These are phyloP conservation scores for Rana temporaria DNA, from an alignment of 2,113 vertebrate species.

Conservation along the genomic window DNA sequence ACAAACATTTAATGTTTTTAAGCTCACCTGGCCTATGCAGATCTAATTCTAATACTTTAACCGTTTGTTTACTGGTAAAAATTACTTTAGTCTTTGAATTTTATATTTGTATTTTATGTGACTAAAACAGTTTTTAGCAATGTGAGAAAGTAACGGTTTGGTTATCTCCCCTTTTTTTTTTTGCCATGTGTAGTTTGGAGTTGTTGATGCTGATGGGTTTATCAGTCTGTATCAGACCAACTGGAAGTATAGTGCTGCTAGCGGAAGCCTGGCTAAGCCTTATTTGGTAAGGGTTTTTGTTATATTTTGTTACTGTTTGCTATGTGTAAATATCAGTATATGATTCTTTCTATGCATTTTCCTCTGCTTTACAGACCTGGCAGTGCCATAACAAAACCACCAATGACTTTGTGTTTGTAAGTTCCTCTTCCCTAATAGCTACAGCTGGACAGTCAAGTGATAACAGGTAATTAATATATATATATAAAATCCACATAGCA, in stretches of 20 bases:
- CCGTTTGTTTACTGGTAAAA: too few relatives aligned
- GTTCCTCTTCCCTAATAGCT: slow-evolving; percentile 94
- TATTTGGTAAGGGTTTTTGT: slow-evolving; percentile 83
- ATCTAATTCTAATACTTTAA: too few relatives aligned
- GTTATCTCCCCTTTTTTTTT: neutral
- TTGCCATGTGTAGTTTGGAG: slow-evolving; percentile 82
- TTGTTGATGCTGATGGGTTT: slow-evolving; percentile 93
- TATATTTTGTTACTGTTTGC: neutral
- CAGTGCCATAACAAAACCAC: slow-evolving; percentile 98
- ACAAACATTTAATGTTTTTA: too few relatives aligned
- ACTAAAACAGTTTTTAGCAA: too few relatives aligned
- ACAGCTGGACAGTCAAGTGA: slow-evolving; percentile 94
- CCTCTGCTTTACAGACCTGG: slow-evolving; percentile 79
- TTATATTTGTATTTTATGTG: too few relatives aligned
- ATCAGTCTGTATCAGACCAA: slow-evolving; percentile 97
- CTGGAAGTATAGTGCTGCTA: slow-evolving; percentile 80
- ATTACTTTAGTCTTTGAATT: too few relatives aligned
- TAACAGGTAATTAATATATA: slow-evolving; percentile 79
- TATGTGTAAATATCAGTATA: neutral
- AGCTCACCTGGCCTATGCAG: too few relatives aligned
- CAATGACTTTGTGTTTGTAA: slow-evolving; percentile 95
- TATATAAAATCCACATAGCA: too few relatives aligned
- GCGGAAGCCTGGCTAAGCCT: slow-evolving; percentile 87
- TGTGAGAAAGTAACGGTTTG: too few relatives aligned
- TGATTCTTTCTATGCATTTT: neutral